Conservation (phyloP, 1,140 invertebrate species). For the Tetramorium alpestre region DNA sequence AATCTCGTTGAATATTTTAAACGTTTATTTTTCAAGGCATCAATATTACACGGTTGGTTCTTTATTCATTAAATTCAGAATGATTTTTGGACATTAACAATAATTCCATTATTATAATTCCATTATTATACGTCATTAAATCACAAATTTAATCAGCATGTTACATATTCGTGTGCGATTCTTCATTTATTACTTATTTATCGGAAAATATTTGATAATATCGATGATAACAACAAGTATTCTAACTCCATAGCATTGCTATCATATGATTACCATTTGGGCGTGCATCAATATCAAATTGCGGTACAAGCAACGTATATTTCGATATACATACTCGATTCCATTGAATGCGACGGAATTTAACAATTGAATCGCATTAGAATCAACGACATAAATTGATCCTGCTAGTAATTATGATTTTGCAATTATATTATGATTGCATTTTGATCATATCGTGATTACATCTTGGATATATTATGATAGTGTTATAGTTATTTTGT, state of each 20-base stretch:
- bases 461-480: slow-evolving; percentile 32
- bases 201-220: slow-evolving; percentile 11
- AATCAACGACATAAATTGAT: slow-evolving; percentile 61
- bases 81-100: neutral
- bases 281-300: slow-evolving; percentile 49
- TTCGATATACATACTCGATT: slow-evolving; percentile 34
- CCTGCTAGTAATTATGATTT: slow-evolving; percentile 58
- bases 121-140: slow-evolving; percentile 3
- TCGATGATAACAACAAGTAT: slow-evolving; percentile 3
- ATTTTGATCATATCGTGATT: slow-evolving; percentile 48
- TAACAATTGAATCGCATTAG: slow-evolving; percentile 68
- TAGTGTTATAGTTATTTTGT: slow-evolving; percentile 9
- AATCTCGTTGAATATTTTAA: slow-evolving; percentile 14
- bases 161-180: neutral
- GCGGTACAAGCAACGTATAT: slow-evolving; percentile 23
- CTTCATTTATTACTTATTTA: slow-evolving; percentile 24
- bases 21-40: slow-evolving; percentile 7
- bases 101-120: slow-evolving; percentile 24
- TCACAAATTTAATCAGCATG: slow-evolving; percentile 8
- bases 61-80: slow-evolving; percentile 27
- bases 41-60: neutral
- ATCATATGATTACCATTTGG: slow-evolving; percentile 38
- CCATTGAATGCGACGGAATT: slow-evolving; percentile 49
- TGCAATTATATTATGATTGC: slow-evolving; percentile 60
- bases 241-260: neutral